phyloP scores from a whole-genome alignment of 2,113 vertebrate species.

The Limanda limanda region DNA sequence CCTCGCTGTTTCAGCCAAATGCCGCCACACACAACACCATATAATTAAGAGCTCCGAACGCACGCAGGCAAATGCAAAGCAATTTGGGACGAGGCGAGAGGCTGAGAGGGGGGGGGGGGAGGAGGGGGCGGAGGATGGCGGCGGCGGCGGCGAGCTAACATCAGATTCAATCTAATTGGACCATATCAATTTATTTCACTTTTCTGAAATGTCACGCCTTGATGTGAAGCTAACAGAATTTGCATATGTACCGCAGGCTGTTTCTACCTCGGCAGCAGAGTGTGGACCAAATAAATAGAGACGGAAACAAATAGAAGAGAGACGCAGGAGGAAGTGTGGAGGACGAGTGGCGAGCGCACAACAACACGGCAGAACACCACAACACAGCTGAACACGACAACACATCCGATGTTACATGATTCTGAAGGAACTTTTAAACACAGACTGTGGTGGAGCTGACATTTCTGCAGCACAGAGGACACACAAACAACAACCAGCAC shows the following conservation, averaged over 20 bases:
- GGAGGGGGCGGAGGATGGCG: slow-evolving; percentile 15
- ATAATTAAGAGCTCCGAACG: slow-evolving; percentile 83
- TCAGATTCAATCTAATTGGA: slow-evolving; percentile 80
- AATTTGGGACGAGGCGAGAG: slow-evolving; percentile 78
- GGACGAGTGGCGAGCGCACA: too few relatives aligned
- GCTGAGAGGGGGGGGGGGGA: slow-evolving; percentile 27
- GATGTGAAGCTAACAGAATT: slow-evolving; percentile 79
- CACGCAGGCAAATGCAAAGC: slow-evolving; percentile 75
- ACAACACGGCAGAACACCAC: too few relatives aligned
- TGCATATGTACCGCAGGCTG: slow-evolving; percentile 71
- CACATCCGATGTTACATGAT: too few relatives aligned
- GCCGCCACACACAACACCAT: slow-evolving; percentile 73
- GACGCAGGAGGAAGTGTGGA: too few relatives aligned
- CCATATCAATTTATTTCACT: slow-evolving; percentile 84
- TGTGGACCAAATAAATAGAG: slow-evolving; percentile 50
- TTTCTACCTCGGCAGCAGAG: slow-evolving; percentile 59
- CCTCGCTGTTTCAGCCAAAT: slow-evolving; percentile 82
- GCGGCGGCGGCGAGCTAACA: slow-evolving; percentile 44
- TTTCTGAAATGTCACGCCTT: slow-evolving; percentile 84
- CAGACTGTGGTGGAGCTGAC: too few relatives aligned
- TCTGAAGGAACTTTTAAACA: too few relatives aligned
- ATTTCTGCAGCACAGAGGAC: too few relatives aligned
- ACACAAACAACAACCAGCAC: too few relatives aligned
- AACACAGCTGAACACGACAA: too few relatives aligned
- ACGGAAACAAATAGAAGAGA: slow-evolving; percentile 72